Evolutionary conservation across 2,797 vertebrate species (phyloP).

Genomic region (Phoebastria nigripes): DNA sequence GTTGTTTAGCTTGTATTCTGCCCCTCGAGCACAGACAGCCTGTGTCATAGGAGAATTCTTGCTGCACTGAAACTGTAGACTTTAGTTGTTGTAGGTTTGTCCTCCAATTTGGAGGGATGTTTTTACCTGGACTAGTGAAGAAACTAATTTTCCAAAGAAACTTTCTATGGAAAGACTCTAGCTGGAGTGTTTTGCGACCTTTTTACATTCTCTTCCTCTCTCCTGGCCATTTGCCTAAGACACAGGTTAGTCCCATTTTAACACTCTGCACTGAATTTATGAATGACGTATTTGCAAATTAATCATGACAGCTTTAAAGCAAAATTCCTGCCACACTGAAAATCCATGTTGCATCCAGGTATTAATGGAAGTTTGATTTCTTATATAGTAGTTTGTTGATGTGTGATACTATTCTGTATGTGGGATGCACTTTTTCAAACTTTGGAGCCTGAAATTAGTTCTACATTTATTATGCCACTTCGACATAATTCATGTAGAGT

Average conservation of each 20-base stretch:
- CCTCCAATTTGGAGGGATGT: background rate
- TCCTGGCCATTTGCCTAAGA: background rate
- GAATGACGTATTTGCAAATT: background rate
- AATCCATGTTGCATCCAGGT: background rate
- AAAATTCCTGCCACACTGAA: background rate
- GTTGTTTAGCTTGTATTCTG: background rate
- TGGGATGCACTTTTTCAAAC: background rate
- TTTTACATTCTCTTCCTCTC: background rate
- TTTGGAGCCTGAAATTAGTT: background rate
- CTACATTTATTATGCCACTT: background rate
- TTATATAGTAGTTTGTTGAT: background rate
- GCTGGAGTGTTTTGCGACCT: background rate
- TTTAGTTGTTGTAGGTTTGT: background rate
- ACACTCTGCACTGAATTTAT: background rate
- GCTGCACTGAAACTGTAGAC: background rate
- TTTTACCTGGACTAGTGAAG: background rate
- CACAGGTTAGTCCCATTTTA: background rate
- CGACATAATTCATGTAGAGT: background rate
- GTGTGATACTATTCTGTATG: background rate
- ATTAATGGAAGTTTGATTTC: background rate
- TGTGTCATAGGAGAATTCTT: background rate
- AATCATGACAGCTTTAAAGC: background rate
- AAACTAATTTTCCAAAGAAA: background rate
- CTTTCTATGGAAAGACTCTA: background rate
- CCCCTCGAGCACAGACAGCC: accelerated